Base-by-base conservation (phyloP, 2,113 vertebrate species). In the Gyps fulvus region DNA sequence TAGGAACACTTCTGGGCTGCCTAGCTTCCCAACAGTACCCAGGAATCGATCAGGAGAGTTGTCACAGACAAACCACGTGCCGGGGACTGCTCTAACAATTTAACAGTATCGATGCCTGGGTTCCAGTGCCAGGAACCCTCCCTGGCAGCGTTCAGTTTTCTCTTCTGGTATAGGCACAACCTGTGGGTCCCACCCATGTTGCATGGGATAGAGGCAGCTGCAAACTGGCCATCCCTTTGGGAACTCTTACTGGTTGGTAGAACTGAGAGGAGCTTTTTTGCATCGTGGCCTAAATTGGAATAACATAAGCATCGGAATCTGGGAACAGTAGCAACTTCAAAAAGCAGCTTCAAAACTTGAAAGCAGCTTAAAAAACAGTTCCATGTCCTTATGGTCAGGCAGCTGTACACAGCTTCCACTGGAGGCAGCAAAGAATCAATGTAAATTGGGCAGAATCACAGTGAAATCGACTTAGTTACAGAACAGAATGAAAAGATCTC, bases 1-100 rank as follows among this genome's bases (percentile, higher is more conserved):
- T 90, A 94, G 85, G 84, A 97, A 55, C 22, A 12, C 31, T 94
- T 93, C 87, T 79, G 78, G 62, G 22, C 66, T 91, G 78, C 70
- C 32, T 40, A 1, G 5, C 84, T 96, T 94, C 93, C 94, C 95
- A 93, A 71, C 61, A 87, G 49, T 13, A 49, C 13, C 13, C 36
- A 22, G 62, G 61, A 88, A 91, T 87, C 4, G 1, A 72, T 87
- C 9, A 19, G 92, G 61, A 82, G 82, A 85, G 43, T 20, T 91
- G 87, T 45, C 81, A 43, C 73, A 79, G 65, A 27, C 49, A 42
- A 49, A 76, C 42, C 36, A 25, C 1, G 0, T 88, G 74, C 58
- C 67, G 77, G 34, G 58, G 89, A 62, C 69, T 45, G 45, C 69
- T 71, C 49, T 57, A 17, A 45, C 17, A 45, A 54, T 66, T 81